A percentile compares a stretch with the other conserved stretches of the same genome.
Conservation (phyloP, 1,140 invertebrate species). For the Scaptomyza montana region DNA sequence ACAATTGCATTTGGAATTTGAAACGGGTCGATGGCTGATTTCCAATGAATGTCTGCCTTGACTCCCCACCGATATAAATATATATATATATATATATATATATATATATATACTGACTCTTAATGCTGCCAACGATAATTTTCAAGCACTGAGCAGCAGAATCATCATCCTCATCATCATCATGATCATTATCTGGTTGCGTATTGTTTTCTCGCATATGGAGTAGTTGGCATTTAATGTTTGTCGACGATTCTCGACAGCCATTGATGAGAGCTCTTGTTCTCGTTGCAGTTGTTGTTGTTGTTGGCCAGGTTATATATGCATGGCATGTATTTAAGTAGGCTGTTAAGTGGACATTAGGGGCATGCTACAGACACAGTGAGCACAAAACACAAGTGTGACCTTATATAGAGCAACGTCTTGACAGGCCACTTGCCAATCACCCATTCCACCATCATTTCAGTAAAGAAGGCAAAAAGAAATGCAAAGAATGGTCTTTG, state of each 20-base stretch:
- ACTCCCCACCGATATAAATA: slow-evolving; percentile 20
- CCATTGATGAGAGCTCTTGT: slow-evolving; percentile 61
- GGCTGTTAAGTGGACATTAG: slow-evolving; percentile 77
- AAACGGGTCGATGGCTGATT: slow-evolving; percentile 53
- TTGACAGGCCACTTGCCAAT: slow-evolving; percentile 66
- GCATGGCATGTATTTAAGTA: slow-evolving; percentile 76
- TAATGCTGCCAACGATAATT: slow-evolving; percentile 20
- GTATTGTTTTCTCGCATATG: slow-evolving; percentile 52
- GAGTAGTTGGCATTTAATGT: slow-evolving; percentile 75
- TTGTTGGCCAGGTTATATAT: slow-evolving; percentile 42
- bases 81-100: too few species aligned
- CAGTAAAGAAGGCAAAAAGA: slow-evolving; percentile 41
- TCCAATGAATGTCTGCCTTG: slow-evolving; percentile 11
- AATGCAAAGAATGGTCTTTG: slow-evolving; percentile 57
- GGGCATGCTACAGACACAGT: slow-evolving; percentile 63
- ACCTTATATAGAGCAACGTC: slow-evolving; percentile 75
- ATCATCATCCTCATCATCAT: slow-evolving; percentile 12
- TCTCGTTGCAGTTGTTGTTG: not conserved
- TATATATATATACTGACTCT: too few species aligned
- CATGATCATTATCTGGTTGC: slow-evolving; percentile 15
- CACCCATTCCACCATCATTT: slow-evolving; percentile 6
- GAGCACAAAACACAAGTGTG: slow-evolving; percentile 53
- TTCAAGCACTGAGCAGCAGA: slow-evolving; percentile 19
- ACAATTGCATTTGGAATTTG: slow-evolving; percentile 75
- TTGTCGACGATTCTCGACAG: slow-evolving; percentile 29